These are phyloP conservation scores for Synergus japonicus DNA, from an alignment of 2,888 invertebrate species.

Conservation along the genomic window DNA sequence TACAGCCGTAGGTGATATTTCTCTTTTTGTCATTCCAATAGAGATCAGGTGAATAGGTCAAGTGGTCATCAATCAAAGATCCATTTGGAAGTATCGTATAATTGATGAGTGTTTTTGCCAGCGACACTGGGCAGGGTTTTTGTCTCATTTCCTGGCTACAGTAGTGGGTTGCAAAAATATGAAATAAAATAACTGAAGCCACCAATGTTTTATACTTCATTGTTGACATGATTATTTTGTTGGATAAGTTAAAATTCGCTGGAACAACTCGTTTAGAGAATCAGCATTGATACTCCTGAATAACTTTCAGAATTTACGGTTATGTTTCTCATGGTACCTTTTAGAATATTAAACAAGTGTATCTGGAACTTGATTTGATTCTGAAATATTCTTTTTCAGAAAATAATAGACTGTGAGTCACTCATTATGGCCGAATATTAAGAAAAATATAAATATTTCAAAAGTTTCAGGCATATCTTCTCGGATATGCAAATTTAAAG, in stretches of 20 bases:
- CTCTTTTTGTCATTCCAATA: constrained; percentile 44
- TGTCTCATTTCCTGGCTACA: neutral
- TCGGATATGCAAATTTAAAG: no score
- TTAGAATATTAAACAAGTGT: neutral
- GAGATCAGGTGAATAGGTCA: constrained; percentile 43
- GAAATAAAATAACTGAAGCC: neutral
- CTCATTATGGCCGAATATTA: neutral
- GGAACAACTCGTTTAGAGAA: neutral
- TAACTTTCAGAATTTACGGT: neutral
- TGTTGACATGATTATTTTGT: neutral
- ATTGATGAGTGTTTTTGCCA: constrained; percentile 43
- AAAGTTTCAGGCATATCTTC: neutral
- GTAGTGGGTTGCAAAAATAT: neutral
- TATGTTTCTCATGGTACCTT: neutral
- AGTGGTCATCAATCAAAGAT: constrained; percentile 12
- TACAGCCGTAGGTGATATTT: constrained; percentile 47
- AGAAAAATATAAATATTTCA: neutral
- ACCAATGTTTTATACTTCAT: neutral
- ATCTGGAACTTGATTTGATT: neutral
- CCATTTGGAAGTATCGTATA: constrained; percentile 41
- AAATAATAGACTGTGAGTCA: neutral
- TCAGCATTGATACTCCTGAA: neutral
- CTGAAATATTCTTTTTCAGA: neutral
- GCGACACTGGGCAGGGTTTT: constrained; percentile 33
- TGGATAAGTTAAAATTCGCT: neutral